Evolutionary conservation across 1,140 invertebrate species (phyloP), one percentile per base, ranked within the genome.

Genomic region (Vanessa tameamea): DNA sequence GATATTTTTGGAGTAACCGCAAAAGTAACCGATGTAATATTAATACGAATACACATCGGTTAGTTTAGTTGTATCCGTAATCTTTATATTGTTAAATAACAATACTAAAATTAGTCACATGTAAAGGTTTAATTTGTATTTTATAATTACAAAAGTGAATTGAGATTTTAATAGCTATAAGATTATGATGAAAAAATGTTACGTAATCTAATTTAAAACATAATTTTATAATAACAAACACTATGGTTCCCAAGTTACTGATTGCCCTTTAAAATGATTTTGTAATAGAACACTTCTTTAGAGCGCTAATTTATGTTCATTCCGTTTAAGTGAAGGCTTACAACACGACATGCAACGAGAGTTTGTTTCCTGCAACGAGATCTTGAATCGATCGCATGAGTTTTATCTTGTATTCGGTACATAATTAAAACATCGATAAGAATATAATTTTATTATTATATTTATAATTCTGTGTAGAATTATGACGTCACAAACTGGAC

Each of bases 401-500:
- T 50, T 65, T 53, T 43, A 69, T 59, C 37, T 47, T 59, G 26
- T 47, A 69, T 63, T 51, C 47, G 59, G 69, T 70, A 14, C 12
- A 47, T 73, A 73, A 73, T 73, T 73, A 67, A 67, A 67, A 61
- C 43, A 51, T 73, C 53, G 64, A 73, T 73, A 66, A 71, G 69
- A 43, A 61, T 43, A 43, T 37, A 48, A 47, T 50, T 16, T 15
- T 66, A 50, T 66, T 66, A 73, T 67, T 53, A 63, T 64, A 61
- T 67, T 64, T 64, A 55, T 47, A 67, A 59, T 23, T 31, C 50
- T 66, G 69, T 70, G 69, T 69, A 65, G 77, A 82, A 82, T 82
- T 80, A 78, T 84, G 77, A 84, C 72, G 75, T 81, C 72, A 73
- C 69, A 75, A 81, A 78, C 72, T 81, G 72, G 73, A 79, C 76